These are phyloP conservation scores for Siniperca chuatsi DNA, from an alignment of 2,113 vertebrate species.

Conservation along the genomic window DNA sequence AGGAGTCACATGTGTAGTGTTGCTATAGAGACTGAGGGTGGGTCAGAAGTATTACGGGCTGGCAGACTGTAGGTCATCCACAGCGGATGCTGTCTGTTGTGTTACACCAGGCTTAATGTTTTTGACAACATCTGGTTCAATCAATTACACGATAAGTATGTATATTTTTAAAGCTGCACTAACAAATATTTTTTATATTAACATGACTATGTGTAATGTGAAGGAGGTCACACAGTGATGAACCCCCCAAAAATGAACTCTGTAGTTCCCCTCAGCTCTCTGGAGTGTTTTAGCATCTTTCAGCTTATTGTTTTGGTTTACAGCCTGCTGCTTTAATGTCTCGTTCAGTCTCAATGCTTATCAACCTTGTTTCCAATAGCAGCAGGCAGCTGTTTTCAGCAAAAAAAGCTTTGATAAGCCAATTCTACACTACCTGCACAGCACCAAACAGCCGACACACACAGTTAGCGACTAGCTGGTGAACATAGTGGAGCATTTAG, in stretches of 20 bases:
- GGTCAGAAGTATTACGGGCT: constrained; percentile 64
- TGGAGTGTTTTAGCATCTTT: not conserved
- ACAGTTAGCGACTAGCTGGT: not conserved
- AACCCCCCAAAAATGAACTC: not conserved
- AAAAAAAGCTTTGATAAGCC: not conserved
- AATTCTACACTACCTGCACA: not conserved
- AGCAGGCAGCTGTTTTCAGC: not conserved
- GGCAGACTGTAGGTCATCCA: constrained; percentile 62
- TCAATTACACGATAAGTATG: not conserved
- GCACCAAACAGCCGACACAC: no score
- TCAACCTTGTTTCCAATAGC: not conserved
- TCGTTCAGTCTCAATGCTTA: not conserved
- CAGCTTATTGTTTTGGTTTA: not conserved
- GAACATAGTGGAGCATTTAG: not conserved
- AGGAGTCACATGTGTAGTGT: constrained; percentile 64
- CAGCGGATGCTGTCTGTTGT: constrained; percentile 40
- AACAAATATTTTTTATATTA: not conserved
- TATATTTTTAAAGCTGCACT: not conserved
- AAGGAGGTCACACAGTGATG: not conserved
- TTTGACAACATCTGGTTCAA: constrained; percentile 19
- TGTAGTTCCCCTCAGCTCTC: not conserved
- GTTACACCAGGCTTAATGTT: constrained; percentile 2
- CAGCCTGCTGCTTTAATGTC: not conserved
- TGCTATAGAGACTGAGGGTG: constrained; percentile 62
- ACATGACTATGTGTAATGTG: not conserved